Evolutionary conservation across 2,888 invertebrate genomes (phyloP), one percentile per base, ranked within the genome.

Genomic region (Eupithecia dodoneata): DNA sequence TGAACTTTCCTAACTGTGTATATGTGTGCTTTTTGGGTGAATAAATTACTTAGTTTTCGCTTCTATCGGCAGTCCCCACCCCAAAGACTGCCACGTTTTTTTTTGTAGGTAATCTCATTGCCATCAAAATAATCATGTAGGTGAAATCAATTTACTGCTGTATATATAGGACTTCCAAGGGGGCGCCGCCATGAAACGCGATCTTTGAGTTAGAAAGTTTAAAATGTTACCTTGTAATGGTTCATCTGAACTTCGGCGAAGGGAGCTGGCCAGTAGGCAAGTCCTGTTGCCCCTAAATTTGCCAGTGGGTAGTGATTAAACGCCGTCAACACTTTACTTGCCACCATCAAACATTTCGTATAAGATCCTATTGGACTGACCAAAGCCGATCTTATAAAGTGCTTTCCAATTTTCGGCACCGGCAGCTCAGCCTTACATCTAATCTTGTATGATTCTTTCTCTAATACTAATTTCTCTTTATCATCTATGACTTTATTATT

Each of bases 281-380:
- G 93, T 41, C 96, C 94, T 18, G 96, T 93, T 10, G 95, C 92
- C 73, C 95, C 95, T 45, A 97, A 86, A 76, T 96, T 95, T 76
- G 96, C 95, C 81, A 97, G 89, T 5, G 97, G 96, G 86, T 97
- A 97, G 87, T 97, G 97, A 89, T 97, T 97, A 90, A 97, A 97
- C 65, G 97, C 97, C 71, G 96, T 97, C 84, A 97, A 90, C 47
- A 97, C 96, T 80, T 95, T 96, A 81, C 94, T 94, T 6, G 97
- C 97, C 42, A 96, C 91, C 87, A 97, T 96, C 87, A 97, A 96
- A 87, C 97, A 97, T 89, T 97, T 97, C 73, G 97, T 96, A 78
- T 97, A 97, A 82, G 96, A 96, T 30, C 96, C 96, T 78, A 95
- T 92, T 4, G 96, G 96, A 85, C 97, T 97, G 71, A 96, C 93